phyloP scores from a whole-genome alignment of 2,888 invertebrate species.

The Acanthopleura granulata region DNA sequence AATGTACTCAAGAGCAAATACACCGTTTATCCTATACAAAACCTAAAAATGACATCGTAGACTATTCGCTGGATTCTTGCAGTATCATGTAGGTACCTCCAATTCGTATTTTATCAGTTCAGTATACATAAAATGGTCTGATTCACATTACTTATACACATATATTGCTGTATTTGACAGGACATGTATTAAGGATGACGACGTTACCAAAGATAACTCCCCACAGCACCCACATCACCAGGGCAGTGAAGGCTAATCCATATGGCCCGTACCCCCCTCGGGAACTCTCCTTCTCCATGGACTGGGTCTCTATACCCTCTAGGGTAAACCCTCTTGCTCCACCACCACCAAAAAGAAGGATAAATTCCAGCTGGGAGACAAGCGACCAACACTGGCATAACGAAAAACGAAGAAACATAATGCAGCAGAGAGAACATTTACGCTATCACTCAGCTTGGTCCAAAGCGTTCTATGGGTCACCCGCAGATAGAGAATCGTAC shows the following conservation, averaged over 20 bases:
- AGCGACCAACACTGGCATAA: conserved; percentile 63
- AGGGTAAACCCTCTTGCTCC: conserved; percentile 63
- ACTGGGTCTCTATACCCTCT: conserved; percentile 48
- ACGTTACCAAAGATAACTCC: conserved; percentile 54
- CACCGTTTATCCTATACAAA: no score
- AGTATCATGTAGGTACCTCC: no score
- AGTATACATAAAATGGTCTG: no score
- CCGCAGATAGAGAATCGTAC: conserved; percentile 64
- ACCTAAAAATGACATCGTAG: no score
- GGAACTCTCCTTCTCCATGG: conserved; percentile 53
- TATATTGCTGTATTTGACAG: conserved; percentile 11
- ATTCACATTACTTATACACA: neutral
- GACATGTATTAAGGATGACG: conserved; percentile 34
- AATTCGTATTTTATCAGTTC: no score
- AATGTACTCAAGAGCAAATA: no score
- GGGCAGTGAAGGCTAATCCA: conserved; percentile 24
- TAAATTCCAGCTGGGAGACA: conserved; percentile 63
- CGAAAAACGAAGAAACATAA: conserved; percentile 56
- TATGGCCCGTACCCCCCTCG: conserved; percentile 59
- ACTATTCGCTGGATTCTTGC: no score
- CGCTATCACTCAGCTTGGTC: conserved; percentile 67
- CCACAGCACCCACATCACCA: conserved; percentile 40
- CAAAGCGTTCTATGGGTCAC: conserved; percentile 64
- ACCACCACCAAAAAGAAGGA: conserved; percentile 53
- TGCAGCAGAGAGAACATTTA: conserved; percentile 65